Percentiles rank a stretch among this genome's conserved stretches.
Conservation (phyloP, 2,888 invertebrate genomes). For the Megaustenia siamemsis region DNA sequence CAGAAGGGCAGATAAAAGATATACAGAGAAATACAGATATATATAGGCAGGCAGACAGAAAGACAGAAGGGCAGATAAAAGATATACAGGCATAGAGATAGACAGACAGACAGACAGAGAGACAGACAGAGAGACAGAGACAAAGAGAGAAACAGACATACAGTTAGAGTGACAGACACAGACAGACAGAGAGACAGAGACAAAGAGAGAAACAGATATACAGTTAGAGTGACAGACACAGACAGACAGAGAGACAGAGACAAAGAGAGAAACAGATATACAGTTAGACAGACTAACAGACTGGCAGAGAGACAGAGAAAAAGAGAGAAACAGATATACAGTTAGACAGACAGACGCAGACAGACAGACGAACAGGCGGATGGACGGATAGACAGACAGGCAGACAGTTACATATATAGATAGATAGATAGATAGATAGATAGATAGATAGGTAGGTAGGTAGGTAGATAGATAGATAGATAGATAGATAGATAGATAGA, state of each 20-base stretch:
- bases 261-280: background rate
- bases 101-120: too few species aligned
- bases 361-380: background rate
- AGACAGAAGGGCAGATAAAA: too few species aligned
- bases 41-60: too few species aligned
- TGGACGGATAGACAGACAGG: background rate
- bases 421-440: background rate
- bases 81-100: too few species aligned
- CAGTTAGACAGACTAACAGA: background rate
- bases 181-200: too few species aligned
- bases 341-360: too few species aligned
- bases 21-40: too few species aligned
- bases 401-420: background rate
- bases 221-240: background rate
- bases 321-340: background rate
- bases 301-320: background rate
- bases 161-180: too few species aligned
- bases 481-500: background rate
- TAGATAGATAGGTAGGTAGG: background rate
- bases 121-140: too few species aligned
- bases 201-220: too few species aligned
- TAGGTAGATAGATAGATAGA: background rate
- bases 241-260: constrained; percentile 21
- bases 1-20: too few species aligned
- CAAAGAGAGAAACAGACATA: too few species aligned